Evolutionary conservation across 1,140 invertebrate species (phyloP).

Genomic region (Pissodes strobi): DNA sequence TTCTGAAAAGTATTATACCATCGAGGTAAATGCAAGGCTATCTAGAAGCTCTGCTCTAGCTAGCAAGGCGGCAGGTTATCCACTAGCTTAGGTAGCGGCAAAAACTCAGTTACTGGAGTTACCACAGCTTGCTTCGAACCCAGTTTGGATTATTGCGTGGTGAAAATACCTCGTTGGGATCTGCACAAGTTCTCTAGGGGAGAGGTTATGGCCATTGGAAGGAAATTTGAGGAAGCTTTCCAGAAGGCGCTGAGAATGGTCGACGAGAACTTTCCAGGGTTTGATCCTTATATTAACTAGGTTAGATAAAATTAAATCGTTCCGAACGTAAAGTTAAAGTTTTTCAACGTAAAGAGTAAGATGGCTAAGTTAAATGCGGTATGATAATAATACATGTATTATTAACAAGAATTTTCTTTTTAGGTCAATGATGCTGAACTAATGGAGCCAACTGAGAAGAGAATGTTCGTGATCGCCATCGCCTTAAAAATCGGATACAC

Average conservation of each 20-base stretch:
- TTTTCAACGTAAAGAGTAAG: too few relatives aligned
- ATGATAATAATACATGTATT: too few relatives aligned
- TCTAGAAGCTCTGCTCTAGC: conserved; percentile 97
- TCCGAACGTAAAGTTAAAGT: background rate
- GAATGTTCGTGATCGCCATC: conserved; percentile 95
- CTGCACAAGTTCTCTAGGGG: conserved; percentile 94
- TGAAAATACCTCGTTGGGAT: conserved; percentile 98
- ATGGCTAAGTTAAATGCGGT: too few relatives aligned
- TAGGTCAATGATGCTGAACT: conserved; percentile 81
- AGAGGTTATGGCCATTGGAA: conserved; percentile 98
- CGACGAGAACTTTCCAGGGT: conserved; percentile 90
- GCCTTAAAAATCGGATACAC: conserved; percentile 81
- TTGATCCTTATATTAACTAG: conserved; percentile 85
- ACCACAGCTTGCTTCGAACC: conserved; percentile 99
- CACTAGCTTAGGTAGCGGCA: conserved; percentile 97
- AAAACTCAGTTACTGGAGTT: conserved; percentile 93
- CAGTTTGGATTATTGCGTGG: conserved; percentile 98
- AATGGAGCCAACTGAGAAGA: conserved; percentile 91
- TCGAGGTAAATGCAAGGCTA: conserved; percentile 95
- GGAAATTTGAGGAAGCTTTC: conserved; percentile 98
- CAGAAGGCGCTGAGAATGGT: conserved; percentile 99
- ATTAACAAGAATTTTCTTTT: too few relatives aligned
- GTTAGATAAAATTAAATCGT: conserved; percentile 48
- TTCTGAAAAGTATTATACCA: conserved; percentile 91
- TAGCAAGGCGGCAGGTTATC: conserved; percentile 94